Base-by-base conservation (phyloP, 2,888 invertebrate species). In the Cinara cedri region DNA sequence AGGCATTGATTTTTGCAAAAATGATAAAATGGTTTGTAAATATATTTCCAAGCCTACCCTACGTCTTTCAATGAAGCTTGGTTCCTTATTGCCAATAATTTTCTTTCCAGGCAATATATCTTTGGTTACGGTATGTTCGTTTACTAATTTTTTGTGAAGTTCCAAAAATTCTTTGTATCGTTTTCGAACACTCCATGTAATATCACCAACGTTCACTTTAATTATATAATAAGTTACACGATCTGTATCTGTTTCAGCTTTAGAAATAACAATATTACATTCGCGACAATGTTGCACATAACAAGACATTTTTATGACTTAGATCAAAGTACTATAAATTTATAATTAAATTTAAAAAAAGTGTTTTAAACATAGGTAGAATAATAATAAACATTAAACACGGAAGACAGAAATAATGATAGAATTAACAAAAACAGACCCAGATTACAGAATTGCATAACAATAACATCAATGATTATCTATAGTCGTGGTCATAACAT, bases 41-140 rank as follows among this genome's bases (percentile, higher is more conserved):
- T 98, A 98, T 70, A 89, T 88, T 85, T 95, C 92, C 57, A 98
- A 87, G 19, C 91, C 94, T 82, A 90, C 88, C 81, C 93, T 90
- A 75, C 97, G 89, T 84, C 92, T 93, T 84, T 94, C 93, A 1
- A 98, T 89, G 85, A 98, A 98, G 80, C 90, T 88, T 0, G 94
- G 93, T 82, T 93, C 93, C 86, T 93, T 94, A 85, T 96, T 97
- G 1, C 97, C 92, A 83, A 97, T 92, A 4, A 95, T 89, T 87
- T 96, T 97, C 86, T 98, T 98, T 0, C 96, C 96, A 14, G 98
- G 98, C 19, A 98, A 87, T 81, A 95, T 88, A 84, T 94, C 94
- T 85, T 93, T 94, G 10, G 93, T 90, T 4, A 95, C 90, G 72
- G 93, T 93, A 86, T 93, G 92, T 83, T 93, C 92, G 3, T 88